phyloP scores from a whole-genome alignment of 2,113 vertebrate genomes.

The Budorcas taxicolor region DNA sequence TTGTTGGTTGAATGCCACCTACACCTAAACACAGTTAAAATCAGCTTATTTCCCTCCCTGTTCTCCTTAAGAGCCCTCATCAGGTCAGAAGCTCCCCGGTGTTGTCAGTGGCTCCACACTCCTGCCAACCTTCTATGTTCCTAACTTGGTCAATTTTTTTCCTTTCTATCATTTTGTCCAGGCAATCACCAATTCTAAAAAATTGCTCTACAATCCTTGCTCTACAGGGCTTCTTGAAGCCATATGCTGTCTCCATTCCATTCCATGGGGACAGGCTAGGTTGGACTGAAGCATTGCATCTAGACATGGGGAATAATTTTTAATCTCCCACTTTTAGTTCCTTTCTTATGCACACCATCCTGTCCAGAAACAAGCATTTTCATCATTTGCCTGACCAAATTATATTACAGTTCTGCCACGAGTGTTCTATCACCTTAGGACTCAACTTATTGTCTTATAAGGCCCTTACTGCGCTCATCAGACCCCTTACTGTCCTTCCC shows the following conservation, averaged over 20 bases:
- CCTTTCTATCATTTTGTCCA: not conserved
- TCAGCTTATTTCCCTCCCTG: not conserved
- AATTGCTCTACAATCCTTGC: not conserved
- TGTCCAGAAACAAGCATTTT: not conserved
- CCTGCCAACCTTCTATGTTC: not conserved
- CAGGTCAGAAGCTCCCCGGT: not conserved
- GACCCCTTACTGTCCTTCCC: not conserved
- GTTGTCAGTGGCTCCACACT: not conserved
- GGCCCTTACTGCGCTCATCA: not conserved
- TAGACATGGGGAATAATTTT: not conserved
- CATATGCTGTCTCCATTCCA: not conserved
- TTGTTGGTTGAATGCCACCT: not conserved
- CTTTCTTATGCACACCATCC: not conserved
- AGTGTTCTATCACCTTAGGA: not conserved
- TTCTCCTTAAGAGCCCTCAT: not conserved
- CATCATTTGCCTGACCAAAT: not conserved
- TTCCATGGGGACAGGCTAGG: rapidly evolving
- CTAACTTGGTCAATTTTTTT: not conserved
- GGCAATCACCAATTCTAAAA: not conserved
- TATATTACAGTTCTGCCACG: not conserved
- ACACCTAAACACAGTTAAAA: not conserved
- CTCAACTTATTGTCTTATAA: not conserved
- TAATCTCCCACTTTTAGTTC: not conserved
- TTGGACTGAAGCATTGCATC: not conserved
- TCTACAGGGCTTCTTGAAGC: not conserved